A percentile compares a stretch with the other conserved stretches of the same genome.
Evolutionary conservation across 2,797 vertebrate genomes (phyloP).

Genomic region (Leontopithecus rosalia): DNA sequence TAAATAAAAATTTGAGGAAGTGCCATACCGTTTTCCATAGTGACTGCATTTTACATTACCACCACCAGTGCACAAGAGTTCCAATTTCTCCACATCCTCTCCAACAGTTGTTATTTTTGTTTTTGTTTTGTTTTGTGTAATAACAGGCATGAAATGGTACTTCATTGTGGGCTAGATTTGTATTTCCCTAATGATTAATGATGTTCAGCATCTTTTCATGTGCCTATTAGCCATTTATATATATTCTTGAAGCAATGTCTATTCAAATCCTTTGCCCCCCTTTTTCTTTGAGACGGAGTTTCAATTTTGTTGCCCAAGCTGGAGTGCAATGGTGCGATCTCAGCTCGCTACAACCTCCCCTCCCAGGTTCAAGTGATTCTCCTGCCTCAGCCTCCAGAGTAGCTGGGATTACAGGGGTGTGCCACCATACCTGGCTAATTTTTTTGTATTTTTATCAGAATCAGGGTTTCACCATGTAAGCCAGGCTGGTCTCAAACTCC

Average conservation of each 20-base stretch:
- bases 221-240: background rate
- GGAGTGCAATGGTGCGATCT: too few species aligned
- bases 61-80: background rate
- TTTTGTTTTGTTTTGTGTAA: background rate
- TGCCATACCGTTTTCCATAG: background rate
- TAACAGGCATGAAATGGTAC: background rate
- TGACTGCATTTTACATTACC: background rate
- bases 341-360: too few species aligned
- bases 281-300: too few species aligned
- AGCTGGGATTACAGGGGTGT: too few species aligned
- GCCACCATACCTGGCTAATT: too few species aligned
- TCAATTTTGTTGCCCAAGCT: too few species aligned
- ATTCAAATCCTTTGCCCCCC: background rate
- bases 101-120: background rate
- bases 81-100: background rate
- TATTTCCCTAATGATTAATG: background rate
- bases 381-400: too few species aligned
- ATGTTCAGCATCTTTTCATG: background rate
- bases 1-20: background rate
- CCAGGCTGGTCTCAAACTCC: too few species aligned
- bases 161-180: background rate
- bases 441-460: too few species aligned
- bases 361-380: too few species aligned
- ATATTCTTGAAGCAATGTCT: background rate
- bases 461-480: too few species aligned